Base-by-base conservation (phyloP, 2,888 invertebrate species). In the Tipula confusa region DNA sequence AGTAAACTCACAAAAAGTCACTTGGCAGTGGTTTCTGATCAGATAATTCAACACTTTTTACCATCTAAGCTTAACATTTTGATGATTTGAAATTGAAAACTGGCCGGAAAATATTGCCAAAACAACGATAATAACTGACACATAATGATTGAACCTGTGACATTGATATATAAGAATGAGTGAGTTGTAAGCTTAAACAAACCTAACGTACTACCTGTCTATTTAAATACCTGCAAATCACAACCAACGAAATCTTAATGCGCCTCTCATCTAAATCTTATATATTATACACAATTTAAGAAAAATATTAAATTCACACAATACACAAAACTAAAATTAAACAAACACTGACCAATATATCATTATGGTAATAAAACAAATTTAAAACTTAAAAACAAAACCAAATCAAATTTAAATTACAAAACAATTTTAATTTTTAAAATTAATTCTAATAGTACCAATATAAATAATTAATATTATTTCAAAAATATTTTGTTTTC, bases 271-370 rank as follows among this genome's bases (percentile, higher is more conserved):
- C n/a, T n/a, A n/a, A n/a, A n/a, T n/a, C n/a, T n/a, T n/a, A 43
- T 15, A 15, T 43, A 43, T 15, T 36, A 9, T 36, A 1, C 36
- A 36, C 13, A n/a, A 3, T 43, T n/a, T 33, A 33, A 33, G 11
- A 33, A 33, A 33, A 48, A 64, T 9, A 64, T 64, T 24, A 64
- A 64, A 64, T 64, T 9, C 64, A 64, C 64, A 64, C 64, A 64
- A 64, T 64, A 64, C 64, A 64, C 64, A 64, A 64, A 64, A 64
- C 64, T 64, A 64, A 64, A 64, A 64, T 64, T 64, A 64, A 64
- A 64, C 64, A 38, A 64, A 24, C 64, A 64, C 64, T 64, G 64
- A n/a, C 64, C 64, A 64, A 64, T 64, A 24, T 24, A 64, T 64
- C 64, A 64, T 24, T 24, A 64, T 24, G 24, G 9, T 24, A 64